These are phyloP conservation scores for Hydrozoanthus gracilis DNA, from an alignment of 92 coral and sea anemone genomes.

Conservation along the genomic window DNA sequence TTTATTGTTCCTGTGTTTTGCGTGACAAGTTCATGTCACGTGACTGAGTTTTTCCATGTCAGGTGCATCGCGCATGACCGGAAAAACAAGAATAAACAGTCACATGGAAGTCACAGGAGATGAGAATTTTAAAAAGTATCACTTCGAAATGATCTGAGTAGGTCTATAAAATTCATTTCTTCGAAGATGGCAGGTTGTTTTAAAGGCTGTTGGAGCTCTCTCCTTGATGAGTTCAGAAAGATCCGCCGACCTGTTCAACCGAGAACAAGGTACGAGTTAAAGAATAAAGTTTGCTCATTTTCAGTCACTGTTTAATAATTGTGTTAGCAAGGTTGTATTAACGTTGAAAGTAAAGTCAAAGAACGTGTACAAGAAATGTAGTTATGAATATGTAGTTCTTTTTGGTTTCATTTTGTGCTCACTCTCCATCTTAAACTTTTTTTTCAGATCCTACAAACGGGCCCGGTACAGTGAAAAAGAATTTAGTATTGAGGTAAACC, in stretches of 20 bases:
- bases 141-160: constrained; percentile 18
- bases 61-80: constrained; percentile 42
- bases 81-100: neutral
- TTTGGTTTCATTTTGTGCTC: neutral
- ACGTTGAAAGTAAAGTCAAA: neutral
- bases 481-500: constrained; percentile 78
- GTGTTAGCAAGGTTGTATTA: neutral
- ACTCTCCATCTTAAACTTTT: neutral
- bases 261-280: constrained; percentile 65
- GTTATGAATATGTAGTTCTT: neutral
- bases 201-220: constrained; percentile 88
- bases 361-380: too few relatives aligned
- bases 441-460: constrained; percentile 69
- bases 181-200: constrained; percentile 78
- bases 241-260: constrained; percentile 79
- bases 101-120: too few relatives aligned
- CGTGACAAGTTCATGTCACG: neutral
- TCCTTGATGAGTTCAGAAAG: constrained; percentile 76
- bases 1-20: neutral
- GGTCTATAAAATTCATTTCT: constrained; percentile 4
- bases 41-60: neutral
- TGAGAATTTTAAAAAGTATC: neutral
- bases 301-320: neutral
- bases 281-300: neutral
- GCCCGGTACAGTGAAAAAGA: constrained; percentile 81